These are phyloP conservation scores for Odiellus spinosus DNA, from an alignment of 2,888 invertebrate genomes.

Conservation along the genomic window DNA sequence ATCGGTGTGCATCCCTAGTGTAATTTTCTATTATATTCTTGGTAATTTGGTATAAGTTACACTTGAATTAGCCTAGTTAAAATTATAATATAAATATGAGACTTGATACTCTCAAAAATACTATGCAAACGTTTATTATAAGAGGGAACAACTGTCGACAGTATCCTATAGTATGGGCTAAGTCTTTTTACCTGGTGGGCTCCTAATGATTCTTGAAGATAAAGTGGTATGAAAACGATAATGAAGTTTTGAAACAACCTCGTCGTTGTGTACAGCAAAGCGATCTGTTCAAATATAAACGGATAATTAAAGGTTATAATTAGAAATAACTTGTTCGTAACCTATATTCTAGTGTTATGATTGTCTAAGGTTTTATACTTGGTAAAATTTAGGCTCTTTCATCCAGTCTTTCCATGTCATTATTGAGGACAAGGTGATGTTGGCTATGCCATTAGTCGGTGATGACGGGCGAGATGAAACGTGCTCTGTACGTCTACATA, in stretches of 20 bases:
- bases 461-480: neutral
- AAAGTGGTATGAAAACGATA: slow-evolving; percentile 71
- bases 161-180: too few species aligned
- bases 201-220: slow-evolving; percentile 57
- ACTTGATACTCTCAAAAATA: too few species aligned
- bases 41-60: too few species aligned
- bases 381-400: slow-evolving; percentile 23
- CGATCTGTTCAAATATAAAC: slow-evolving; percentile 8
- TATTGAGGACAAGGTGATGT: neutral
- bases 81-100: too few species aligned
- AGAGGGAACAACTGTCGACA: too few species aligned
- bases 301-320: neutral
- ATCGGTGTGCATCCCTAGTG: too few species aligned
- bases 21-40: too few species aligned
- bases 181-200: slow-evolving; percentile 56
- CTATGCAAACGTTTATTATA: too few species aligned
- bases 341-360: too few species aligned
- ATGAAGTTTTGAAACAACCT: slow-evolving; percentile 67
- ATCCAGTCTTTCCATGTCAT: slow-evolving; percentile 25
- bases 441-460: too few species aligned
- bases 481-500: neutral
- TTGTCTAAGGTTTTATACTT: slow-evolving; percentile 14
- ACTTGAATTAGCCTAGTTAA: too few species aligned
- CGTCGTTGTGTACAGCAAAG: slow-evolving; percentile 32
- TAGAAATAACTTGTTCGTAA: too few species aligned